These are phyloP conservation scores for Orgyia antiqua DNA, from an alignment of 2,888 invertebrate species.

Conservation along the genomic window DNA sequence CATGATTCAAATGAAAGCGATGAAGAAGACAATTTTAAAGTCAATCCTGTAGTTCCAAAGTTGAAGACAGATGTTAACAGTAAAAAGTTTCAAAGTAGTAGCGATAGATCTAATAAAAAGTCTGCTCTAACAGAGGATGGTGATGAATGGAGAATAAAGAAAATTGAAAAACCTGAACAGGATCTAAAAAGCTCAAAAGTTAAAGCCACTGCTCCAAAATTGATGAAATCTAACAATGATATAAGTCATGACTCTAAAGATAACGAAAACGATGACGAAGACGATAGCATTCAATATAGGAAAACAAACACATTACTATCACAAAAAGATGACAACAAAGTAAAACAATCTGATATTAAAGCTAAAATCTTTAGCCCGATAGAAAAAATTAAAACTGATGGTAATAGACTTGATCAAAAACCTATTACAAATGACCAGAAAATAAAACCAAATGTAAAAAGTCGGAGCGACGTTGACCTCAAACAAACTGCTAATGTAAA, in stretches of 20 bases:
- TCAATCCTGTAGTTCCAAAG: conserved; percentile 28
- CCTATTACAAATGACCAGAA: conserved; percentile 1
- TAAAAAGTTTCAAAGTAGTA: conserved; percentile 19
- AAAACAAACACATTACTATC: conserved; percentile 16
- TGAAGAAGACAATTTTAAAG: conserved; percentile 32
- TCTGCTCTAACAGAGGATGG: no score
- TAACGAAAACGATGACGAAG: conserved; percentile 13
- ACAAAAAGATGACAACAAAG: conserved; percentile 10
- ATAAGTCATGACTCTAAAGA: no score
- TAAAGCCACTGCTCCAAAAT: conserved; percentile 9
- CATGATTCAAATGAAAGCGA: conserved; percentile 39
- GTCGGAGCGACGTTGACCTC: conserved; percentile 1
- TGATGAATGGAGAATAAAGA: no score
- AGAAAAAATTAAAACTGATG: conserved; percentile 18
- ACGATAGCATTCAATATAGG: conserved; percentile 16
- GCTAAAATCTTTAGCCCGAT: conserved; percentile 7
- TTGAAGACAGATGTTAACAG: conserved; percentile 16
- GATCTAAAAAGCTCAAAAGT: conserved; percentile 10
- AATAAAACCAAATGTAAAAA: no score
- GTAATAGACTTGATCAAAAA: conserved; percentile 28
- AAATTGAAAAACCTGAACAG: conserved; percentile 10
- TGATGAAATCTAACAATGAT: conserved; percentile 2
- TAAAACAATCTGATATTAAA: conserved; percentile 17
- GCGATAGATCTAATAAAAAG: no score
- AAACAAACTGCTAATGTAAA: conserved; percentile 12